Evolutionary conservation across 2,113 vertebrate genomes (phyloP).

Genomic region (Rallus limicola): DNA sequence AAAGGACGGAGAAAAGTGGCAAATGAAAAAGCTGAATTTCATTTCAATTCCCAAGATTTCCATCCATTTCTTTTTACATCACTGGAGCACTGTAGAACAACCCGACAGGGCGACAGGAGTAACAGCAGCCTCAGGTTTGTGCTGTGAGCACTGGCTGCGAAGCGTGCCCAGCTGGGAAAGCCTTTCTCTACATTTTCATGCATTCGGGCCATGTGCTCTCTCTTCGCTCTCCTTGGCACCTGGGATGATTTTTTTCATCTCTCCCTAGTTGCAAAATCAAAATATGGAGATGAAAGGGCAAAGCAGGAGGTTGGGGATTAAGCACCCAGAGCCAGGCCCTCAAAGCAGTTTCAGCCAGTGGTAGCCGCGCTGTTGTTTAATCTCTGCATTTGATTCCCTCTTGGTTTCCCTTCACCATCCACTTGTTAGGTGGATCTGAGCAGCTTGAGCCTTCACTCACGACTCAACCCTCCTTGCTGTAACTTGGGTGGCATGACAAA

Average conservation of each 20-base stretch:
- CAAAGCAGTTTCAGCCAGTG: neutral
- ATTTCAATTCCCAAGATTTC: neutral
- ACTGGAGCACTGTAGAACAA: neutral
- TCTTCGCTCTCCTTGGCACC: neutral
- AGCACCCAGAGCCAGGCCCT: neutral
- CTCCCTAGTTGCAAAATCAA: neutral
- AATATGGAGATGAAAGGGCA: neutral
- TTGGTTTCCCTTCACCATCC: neutral
- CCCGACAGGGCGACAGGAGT: neutral
- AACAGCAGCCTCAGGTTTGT: neutral
- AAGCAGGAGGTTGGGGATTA: neutral
- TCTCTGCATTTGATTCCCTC: neutral
- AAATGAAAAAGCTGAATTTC: neutral
- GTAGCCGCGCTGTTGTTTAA: neutral
- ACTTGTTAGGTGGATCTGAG: neutral
- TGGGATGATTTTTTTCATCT: neutral
- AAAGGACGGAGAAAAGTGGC: neutral
- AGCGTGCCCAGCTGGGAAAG: neutral
- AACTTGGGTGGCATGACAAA: neutral
- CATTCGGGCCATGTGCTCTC: neutral
- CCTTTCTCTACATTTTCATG: neutral
- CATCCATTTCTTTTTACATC: neutral
- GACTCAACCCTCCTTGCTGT: neutral
- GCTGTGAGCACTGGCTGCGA: neutral
- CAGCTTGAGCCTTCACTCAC: neutral